phyloP scores from a whole-genome alignment of 2,797 vertebrate species.

The Sebastes elongatus region DNA sequence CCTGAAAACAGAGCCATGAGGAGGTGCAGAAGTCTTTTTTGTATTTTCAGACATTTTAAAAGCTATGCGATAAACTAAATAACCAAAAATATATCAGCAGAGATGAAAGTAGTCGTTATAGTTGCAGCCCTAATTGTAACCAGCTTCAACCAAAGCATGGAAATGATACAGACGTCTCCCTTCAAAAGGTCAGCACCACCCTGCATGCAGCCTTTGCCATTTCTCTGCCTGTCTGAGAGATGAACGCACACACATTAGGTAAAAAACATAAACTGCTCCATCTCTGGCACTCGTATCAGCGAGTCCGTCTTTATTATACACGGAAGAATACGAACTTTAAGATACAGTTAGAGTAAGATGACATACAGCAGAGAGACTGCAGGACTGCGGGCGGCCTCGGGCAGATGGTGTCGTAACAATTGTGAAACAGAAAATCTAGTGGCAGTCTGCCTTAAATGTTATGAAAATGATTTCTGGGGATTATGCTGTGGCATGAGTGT shows the following conservation, averaged over 20 bases:
- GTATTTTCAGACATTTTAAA: background rate
- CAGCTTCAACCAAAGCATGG: conserved; percentile 9
- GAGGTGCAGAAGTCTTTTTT: background rate
- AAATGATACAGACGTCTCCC: conserved; percentile 24
- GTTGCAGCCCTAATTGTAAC: background rate
- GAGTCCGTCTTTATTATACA: background rate
- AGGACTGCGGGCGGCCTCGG: background rate
- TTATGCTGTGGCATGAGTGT: conserved; percentile 17
- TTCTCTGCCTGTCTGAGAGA: conserved; percentile 26
- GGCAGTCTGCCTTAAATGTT: conserved; percentile 15
- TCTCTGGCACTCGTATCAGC: conserved; percentile 2
- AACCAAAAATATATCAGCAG: background rate
- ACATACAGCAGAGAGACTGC: background rate
- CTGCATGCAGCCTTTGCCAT: conserved; percentile 32
- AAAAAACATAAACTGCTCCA: background rate
- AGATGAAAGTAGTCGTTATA: background rate
- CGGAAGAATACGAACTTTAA: background rate
- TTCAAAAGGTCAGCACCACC: conserved; percentile 53
- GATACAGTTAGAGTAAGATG: background rate
- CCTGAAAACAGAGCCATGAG: too few relatives aligned
- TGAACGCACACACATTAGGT: conserved; percentile 14
- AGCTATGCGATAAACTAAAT: background rate
- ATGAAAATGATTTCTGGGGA: conserved; percentile 37
- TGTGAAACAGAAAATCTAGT: conserved; percentile 23
- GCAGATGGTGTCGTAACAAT: conserved; percentile 7